Percentiles rank a stretch among this genome's conserved stretches.
Evolutionary conservation across 2,113 vertebrate genomes (phyloP).

Genomic region (Alligator sinensis): DNA sequence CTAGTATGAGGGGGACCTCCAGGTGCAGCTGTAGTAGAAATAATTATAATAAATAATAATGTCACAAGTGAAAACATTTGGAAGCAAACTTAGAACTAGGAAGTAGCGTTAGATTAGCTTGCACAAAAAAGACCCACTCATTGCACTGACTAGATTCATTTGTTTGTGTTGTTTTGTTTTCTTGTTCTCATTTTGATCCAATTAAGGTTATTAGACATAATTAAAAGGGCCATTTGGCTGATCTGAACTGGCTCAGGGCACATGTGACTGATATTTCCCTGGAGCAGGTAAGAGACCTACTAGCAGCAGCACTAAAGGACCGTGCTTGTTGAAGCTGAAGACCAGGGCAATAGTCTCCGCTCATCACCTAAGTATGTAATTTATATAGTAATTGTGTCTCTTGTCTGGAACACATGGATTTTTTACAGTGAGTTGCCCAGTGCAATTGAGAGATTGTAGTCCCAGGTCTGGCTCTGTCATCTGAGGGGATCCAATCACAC

Average conservation of each 20-base stretch:
- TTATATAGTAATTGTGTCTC: background rate
- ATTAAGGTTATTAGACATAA: background rate
- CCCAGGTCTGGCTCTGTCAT: slow-evolving; percentile 8
- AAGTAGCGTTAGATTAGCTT: background rate
- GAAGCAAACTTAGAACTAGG: background rate
- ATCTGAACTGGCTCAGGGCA: background rate
- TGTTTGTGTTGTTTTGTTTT: background rate
- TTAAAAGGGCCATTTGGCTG: background rate
- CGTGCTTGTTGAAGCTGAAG: background rate
- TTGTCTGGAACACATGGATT: fast-evolving
- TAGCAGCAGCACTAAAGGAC: background rate
- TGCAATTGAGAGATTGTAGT: background rate
- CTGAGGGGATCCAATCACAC: background rate
- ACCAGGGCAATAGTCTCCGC: background rate
- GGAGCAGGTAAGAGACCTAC: background rate
- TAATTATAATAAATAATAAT: background rate
- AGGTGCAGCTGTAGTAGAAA: background rate
- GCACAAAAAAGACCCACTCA: background rate
- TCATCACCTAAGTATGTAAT: fast-evolving
- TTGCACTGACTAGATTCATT: background rate
- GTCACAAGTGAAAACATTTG: background rate
- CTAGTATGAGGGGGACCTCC: too few species aligned
- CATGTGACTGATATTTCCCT: background rate
- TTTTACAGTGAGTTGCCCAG: background rate
- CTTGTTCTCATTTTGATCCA: fast-evolving